These are phyloP conservation scores for Pangasius macronema DNA, from an alignment of 2,797 vertebrate species.

Conservation along the genomic window DNA sequence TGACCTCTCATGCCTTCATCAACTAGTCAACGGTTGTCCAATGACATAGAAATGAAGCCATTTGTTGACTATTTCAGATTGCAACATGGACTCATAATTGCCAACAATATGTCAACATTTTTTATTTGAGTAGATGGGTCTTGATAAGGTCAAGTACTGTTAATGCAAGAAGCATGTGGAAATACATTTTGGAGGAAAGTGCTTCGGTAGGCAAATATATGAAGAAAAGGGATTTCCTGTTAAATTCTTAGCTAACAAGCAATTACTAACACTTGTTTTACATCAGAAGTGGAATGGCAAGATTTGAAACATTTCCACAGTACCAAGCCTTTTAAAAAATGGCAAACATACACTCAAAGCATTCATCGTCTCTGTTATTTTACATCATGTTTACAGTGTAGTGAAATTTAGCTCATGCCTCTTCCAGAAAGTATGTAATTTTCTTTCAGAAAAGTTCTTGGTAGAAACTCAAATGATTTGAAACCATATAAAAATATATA, in stretches of 20 bases:
- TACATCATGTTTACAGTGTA: background rate
- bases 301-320: background rate
- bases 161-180: background rate
- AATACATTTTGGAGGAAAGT: background rate
- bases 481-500: background rate
- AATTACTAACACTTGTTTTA: background rate
- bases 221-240: background rate
- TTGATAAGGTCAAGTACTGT: background rate
- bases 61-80: constrained; percentile 3
- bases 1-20: constrained; percentile 28
- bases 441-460: background rate
- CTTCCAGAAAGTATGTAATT: background rate
- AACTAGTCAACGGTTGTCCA: constrained; percentile 24
- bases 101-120: background rate
- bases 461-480: background rate
- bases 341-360: background rate
- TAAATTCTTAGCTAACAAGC: background rate
- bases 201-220: background rate
- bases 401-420: background rate
- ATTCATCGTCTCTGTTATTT: background rate
- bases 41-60: background rate
- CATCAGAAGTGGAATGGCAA: background rate
- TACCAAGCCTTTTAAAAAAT: background rate
- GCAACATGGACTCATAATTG: background rate
- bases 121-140: background rate